Evolutionary conservation across 2,888 invertebrate species (phyloP), one percentile per base, ranked within the genome.

Genomic region (Parochlus steinenii): DNA sequence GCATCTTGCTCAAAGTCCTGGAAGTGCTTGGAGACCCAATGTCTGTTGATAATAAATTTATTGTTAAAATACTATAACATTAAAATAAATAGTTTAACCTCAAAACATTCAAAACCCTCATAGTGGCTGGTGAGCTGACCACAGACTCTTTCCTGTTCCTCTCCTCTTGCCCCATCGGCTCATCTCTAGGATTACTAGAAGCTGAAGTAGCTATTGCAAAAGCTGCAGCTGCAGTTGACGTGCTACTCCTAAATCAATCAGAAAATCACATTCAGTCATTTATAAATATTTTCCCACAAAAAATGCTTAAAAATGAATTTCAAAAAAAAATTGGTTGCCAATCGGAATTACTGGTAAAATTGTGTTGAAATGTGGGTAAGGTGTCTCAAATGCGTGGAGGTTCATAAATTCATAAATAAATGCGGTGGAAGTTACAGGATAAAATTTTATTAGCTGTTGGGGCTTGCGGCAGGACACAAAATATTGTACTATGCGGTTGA

Each of bases 181-280:
- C 53, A 37, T 81, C 81, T 15, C 79, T 64, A 3, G 82, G 82
- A 52, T 83, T 83, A 35, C 80, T 79, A 1, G 83, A 82, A 1
- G 79, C 87, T 11, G 86, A 86, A 1, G 86, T 87, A 5, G 89
- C 87, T 34, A 83, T 86, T 4, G 89, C 89, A 56, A 89, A 90
- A 2, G 90, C 90, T 6, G 77, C 77, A 1, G 86, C 83, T 3
- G 89, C 81, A n/a, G 74, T 76, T 1, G 82, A 81, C 2, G 79
- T 81, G 53, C 82, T 82, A 57, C 80, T 80, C 70, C 81, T 80
- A 47, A n/a, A n/a, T n/a, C n/a, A n/a, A n/a, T n/a, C 32, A 45
- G 45, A 33, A n/a, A n/a, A n/a, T n/a, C n/a, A n/a, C n/a, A n/a
- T 18, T 25, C 7, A 31, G 24, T 19, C 19, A 31, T 29, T 20